phyloP scores from a whole-genome alignment of 2,797 vertebrate species.

The Urophycis tenuis region DNA sequence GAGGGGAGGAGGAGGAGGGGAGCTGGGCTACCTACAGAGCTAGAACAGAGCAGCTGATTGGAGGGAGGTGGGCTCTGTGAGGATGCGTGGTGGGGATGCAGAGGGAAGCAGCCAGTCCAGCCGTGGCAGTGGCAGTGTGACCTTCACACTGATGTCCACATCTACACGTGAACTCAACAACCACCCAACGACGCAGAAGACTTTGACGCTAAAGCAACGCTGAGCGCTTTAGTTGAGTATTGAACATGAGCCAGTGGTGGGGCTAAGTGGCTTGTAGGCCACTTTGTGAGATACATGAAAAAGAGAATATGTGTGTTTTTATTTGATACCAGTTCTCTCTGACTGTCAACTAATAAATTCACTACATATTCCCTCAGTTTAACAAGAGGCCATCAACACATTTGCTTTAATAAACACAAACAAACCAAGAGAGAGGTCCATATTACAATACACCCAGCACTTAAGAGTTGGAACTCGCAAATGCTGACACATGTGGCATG shows the following conservation, averaged over 20 bases:
- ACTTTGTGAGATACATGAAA: neutral
- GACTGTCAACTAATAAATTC: neutral
- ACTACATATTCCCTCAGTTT: neutral
- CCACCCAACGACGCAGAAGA: neutral
- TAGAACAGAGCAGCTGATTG: conserved; percentile 56
- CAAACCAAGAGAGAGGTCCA: neutral
- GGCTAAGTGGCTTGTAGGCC: neutral
- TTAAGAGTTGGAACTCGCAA: neutral
- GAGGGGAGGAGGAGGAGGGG: too few relatives aligned
- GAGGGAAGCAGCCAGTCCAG: too few relatives aligned
- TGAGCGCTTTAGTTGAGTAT: neutral
- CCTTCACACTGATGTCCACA: neutral
- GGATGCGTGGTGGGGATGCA: too few relatives aligned
- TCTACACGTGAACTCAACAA: neutral
- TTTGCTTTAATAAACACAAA: neutral
- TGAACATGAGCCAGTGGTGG: neutral
- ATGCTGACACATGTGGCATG: conserved; percentile 16
- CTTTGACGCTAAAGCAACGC: neutral
- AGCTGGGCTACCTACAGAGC: conserved; percentile 50
- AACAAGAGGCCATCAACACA: neutral
- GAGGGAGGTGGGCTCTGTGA: neutral
- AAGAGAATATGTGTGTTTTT: neutral
- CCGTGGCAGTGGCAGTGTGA: too few relatives aligned
- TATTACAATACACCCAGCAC: neutral
- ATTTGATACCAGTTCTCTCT: neutral